Base-by-base conservation (phyloP, 2,888 invertebrate species). In the Temnothorax rugatulus region DNA sequence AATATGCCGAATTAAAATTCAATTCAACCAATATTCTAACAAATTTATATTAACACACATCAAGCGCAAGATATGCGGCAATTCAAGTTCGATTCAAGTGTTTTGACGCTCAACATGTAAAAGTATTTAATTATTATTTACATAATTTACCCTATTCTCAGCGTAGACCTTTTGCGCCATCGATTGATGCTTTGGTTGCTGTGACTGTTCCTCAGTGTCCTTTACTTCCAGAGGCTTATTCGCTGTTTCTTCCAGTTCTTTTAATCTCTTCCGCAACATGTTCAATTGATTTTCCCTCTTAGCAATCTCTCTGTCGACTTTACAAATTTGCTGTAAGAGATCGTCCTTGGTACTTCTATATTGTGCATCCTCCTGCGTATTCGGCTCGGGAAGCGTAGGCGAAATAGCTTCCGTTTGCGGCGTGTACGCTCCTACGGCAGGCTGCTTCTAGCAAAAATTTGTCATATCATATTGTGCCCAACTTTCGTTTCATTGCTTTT, bases 121-220 rank as follows among this genome's bases (percentile, higher is more conserved):
- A 77, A 50, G 13, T 9, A 34, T 8, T 50, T 18, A n/a, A 66
- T 29, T 25, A 47, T 41, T 38, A 68, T 52, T 25, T 50, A 69
- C 47, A 15, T 52, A 64, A 61, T 74, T 76, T 94, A 96, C 96
- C 95, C 97, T 96, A 95, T 99, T 99, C 92, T 99, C 99, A 74
- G 98, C 98, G 95, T 99, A 99, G 93, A 99, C 98, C 95, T 98
- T 97, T 95, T 99, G 98, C 89, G 98, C 98, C 90, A 98, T 96
- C 93, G 98, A 98, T 92, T 98, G 97, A 95, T 97, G 97, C 93
- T 97, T 96, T 7, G 97, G 96, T 90, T 97, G 96, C 50, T 95
- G 93, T 57, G 95, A 95, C 82, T 95, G 95, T 94, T 96, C 96
- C 86, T 96, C 96, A 74, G 96, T 95, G 87, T 95, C 96, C 84